Evolutionary conservation across 1,140 invertebrate species (phyloP), one percentile per base, ranked within the genome.

Genomic region (Ceratoteleas bidentatus): DNA sequence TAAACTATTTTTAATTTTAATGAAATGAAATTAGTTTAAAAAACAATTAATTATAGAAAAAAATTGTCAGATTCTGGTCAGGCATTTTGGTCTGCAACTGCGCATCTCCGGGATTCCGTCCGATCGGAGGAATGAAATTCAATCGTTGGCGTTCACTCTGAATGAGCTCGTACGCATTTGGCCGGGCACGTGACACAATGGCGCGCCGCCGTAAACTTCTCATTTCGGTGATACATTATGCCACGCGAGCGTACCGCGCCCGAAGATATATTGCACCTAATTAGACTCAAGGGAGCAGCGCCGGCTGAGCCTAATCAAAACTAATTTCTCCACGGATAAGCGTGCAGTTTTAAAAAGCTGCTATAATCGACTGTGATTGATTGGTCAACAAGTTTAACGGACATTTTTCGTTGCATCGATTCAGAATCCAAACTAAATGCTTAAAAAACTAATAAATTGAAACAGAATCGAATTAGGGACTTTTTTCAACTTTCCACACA

Each of bases 231-330:
- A 38, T 61, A 62, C 36, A 50, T 57, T 45, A 58, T 74, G 43
- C 61, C 61, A 65, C 45, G 61, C 33, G 52, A 62, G 34, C 68
- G 49, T 16, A 72, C 54, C 32, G 8, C 15, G 36, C 11, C 45
- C 58, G 60, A 74, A 74, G 70, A 74, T 74, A 65, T 65, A 74
- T 74, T 53, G 52, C 33, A 66, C 52, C 47, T 75, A 75, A 75
- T 75, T 66, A 75, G 54, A 64, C n/a, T 40, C 58, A 11, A 62
- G 24, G 32, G 43, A 57, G 13, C 6, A 47, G 13, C 47, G 10
- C 10, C 14, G 40, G 6, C 15, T 58, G 50, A 10, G 33, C 16
- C 11, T 70, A 70, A 56, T 56, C 16, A 66, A 47, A 53, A 16
- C 50, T 33, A n/a, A 54, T 53, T 54, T 6, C 32, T 52, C 32